Percentiles rank a stretch among this genome's conserved stretches.
These are phyloP conservation scores for Hoplostethus atlanticus DNA, from an alignment of 2,797 vertebrate species.

Conservation along the genomic window DNA sequence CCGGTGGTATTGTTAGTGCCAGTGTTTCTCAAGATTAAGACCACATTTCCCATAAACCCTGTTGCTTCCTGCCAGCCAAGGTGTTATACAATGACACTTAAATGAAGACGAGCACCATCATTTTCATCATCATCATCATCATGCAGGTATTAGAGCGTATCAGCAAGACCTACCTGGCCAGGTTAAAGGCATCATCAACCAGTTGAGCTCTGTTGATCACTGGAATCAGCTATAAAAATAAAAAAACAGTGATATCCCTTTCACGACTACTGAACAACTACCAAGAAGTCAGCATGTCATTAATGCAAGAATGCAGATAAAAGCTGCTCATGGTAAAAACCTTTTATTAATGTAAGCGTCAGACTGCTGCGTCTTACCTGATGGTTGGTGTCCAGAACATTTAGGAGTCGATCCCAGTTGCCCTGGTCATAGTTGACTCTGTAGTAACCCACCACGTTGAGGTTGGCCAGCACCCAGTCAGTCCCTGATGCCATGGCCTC, in stretches of 20 bases:
- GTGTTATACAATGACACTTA: too few species aligned
- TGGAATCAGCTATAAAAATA: conserved; percentile 81
- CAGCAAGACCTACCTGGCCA: conserved; percentile 89
- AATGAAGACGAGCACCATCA: too few species aligned
- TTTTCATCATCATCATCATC: background rate
- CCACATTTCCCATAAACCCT: too few species aligned
- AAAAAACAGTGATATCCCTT: background rate
- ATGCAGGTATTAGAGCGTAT: too few species aligned
- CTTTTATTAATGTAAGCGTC: background rate
- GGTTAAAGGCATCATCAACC: conserved; percentile 92
- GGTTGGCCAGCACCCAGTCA: conserved; percentile 89
- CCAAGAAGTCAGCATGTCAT: background rate
- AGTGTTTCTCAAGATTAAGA: too few species aligned
- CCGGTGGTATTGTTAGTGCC: too few species aligned
- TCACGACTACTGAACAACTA: conserved; percentile 8
- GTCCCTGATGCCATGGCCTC: accelerated
- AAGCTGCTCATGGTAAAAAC: background rate
- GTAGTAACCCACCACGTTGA: conserved; percentile 89
- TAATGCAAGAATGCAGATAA: too few species aligned
- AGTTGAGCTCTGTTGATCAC: conserved; percentile 93
- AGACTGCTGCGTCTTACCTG: conserved; percentile 64
- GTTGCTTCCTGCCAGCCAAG: too few species aligned
- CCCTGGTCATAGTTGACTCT: conserved; percentile 90
- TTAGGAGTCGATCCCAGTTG: conserved; percentile 89
- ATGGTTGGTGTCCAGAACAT: conserved; percentile 7